Evolutionary conservation across 2,888 invertebrate species (phyloP).

Genomic region (Platyscelio sp.): DNA sequence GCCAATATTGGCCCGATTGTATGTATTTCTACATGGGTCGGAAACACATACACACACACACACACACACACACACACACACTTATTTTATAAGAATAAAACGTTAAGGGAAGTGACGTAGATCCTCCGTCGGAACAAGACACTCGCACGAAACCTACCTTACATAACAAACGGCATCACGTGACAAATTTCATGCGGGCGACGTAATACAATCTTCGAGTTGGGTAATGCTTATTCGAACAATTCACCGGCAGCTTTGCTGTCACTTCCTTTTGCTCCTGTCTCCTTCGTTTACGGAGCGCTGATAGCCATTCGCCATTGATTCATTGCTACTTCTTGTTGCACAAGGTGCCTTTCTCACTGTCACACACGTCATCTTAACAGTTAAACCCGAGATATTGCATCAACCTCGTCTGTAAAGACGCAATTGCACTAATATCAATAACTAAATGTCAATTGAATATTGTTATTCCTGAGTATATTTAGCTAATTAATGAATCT

Average conservation of each 20-base stretch:
- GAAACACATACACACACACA: no score
- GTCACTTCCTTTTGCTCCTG: constrained; percentile 50
- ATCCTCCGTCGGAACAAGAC: constrained; percentile 23
- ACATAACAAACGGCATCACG: constrained; percentile 50
- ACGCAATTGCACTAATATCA: no score
- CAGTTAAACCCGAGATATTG: constrained; percentile 12
- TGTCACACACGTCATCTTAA: constrained; percentile 34
- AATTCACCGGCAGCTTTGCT: constrained; percentile 75
- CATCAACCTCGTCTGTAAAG: neutral
- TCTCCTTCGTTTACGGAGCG: constrained; percentile 39
- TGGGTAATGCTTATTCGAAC: constrained; percentile 67
- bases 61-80: no score
- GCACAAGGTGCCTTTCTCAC: constrained; percentile 37
- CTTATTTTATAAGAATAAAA: no score
- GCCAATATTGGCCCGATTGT: no score
- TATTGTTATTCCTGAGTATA: no score
- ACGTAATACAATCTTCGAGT: constrained; percentile 74
- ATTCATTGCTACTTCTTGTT: constrained; percentile 46
- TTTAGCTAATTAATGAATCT: no score
- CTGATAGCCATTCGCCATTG: constrained; percentile 32
- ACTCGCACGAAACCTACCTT: constrained; percentile 40
- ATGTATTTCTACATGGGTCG: no score
- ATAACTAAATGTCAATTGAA: neutral
- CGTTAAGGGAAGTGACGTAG: no score
- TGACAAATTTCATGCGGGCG: constrained; percentile 75